Evolutionary conservation across 2,113 vertebrate genomes (phyloP), one percentile per base, ranked within the genome.

Genomic region (Cavia aperea): DNA sequence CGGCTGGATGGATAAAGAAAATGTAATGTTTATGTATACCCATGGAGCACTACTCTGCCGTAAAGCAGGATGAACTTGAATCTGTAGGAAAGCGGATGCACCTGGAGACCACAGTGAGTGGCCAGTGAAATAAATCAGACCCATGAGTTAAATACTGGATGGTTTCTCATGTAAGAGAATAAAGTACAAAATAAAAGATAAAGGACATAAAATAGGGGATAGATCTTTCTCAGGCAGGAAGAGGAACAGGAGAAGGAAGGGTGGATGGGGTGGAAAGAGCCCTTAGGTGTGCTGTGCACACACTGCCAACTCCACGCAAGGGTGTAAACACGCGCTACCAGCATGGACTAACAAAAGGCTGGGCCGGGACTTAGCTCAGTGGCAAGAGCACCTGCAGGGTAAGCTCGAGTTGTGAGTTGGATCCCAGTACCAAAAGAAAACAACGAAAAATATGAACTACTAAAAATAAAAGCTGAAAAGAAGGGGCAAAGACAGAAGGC

Each of bases 281-380:
- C 8, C 1, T 18, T 29, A 16, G n/a, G 16, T 29, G 43, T 26
- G 43, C 2, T 46, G 14, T 26, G 39, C 3, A 1, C 23, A 26
- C 3, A 5, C 51, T 1, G 3, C 24, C 39, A 1, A 7, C 2
- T 26, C 39, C 5, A 26, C 23, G 15, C 43, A 39, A 0, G 24
- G 43, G 2, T 5, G 5, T 5, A 7, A 26, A 29, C 72, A 72
- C 4, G 70, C n/a, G 24, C n/a, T 21, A 6, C 19, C 1, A 15
- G 16, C 43, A 31, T 7, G 43, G 14, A 16, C 26, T 58, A 19
- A 58, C 56, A 56, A 18, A 16, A 16, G 16, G 56, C 56, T 16
- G 15, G 56, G 56, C 56, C 56, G 56, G 56, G 56, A 56, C 18
- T 56, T 18, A 56, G 56, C 56, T 56, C 56, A 56, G 56, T 18